A percentile compares a stretch with the other conserved stretches of the same genome.
phyloP scores from a whole-genome alignment of 2,113 vertebrate species.

The Talpa occidentalis region DNA sequence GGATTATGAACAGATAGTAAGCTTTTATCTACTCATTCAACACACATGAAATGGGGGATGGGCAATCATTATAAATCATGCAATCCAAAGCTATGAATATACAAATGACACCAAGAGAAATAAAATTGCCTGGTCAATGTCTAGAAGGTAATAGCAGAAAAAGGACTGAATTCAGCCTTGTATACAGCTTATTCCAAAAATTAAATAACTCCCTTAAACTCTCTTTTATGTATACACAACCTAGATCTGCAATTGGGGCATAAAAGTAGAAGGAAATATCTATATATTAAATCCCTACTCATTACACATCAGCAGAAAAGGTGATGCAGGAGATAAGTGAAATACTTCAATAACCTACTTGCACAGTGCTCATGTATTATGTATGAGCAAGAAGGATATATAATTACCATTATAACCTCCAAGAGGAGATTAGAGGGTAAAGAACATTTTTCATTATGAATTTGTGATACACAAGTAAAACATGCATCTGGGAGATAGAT shows the following conservation, averaged over 20 bases:
- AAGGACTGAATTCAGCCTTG: neutral
- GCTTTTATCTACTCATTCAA: neutral
- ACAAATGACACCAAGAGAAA: neutral
- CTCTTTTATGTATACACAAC: neutral
- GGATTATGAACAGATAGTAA: neutral
- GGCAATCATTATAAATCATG: neutral
- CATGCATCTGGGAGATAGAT: neutral
- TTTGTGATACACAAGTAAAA: neutral
- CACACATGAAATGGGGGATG: neutral
- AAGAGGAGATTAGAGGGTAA: slow-evolving; percentile 44
- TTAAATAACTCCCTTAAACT: slow-evolving; percentile 15
- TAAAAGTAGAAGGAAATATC: slow-evolving; percentile 24
- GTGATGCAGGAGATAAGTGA: slow-evolving; percentile 47
- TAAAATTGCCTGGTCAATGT: neutral
- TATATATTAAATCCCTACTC: slow-evolving; percentile 50
- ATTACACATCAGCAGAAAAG: slow-evolving; percentile 44
- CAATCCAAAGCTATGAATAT: neutral
- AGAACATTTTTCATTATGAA: slow-evolving; percentile 48
- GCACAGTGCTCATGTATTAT: slow-evolving; percentile 45
- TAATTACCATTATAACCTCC: slow-evolving; percentile 57
- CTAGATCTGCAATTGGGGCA: slow-evolving; percentile 43
- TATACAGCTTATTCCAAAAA: neutral
- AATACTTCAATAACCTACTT: slow-evolving; percentile 55
- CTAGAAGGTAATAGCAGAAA: neutral
- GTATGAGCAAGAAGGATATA: slow-evolving; percentile 28